These are phyloP conservation scores for Babylonia areolata DNA, from an alignment of 1,140 invertebrate species.

Conservation along the genomic window DNA sequence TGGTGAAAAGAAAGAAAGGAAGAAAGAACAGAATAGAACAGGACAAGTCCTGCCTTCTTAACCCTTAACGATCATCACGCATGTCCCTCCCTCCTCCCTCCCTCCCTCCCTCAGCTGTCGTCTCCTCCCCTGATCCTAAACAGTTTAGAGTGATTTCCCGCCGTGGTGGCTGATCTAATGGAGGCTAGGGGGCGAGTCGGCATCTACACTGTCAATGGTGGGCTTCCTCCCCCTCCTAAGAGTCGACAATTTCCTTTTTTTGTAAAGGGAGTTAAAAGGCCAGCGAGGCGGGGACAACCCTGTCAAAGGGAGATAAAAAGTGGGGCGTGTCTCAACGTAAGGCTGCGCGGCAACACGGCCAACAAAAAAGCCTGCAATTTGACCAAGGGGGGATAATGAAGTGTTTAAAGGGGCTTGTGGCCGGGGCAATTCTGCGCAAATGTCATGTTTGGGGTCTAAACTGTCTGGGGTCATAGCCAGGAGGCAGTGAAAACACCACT, in stretches of 20 bases:
- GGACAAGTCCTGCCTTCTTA: too few relatives aligned
- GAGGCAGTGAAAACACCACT: not conserved
- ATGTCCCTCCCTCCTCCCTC: not conserved
- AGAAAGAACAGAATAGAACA: too few relatives aligned
- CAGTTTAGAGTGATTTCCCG: conserved; percentile 19
- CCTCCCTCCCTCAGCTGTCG: not conserved
- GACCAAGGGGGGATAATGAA: not conserved
- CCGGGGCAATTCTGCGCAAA: not conserved
- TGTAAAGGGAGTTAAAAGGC: conserved; percentile 16
- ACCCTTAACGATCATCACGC: too few relatives aligned
- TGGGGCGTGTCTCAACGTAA: not conserved
- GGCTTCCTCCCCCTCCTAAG: not conserved
- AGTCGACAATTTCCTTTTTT: not conserved
- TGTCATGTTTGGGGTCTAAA: not conserved
- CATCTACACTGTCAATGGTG: not conserved
- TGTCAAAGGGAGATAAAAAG: not conserved
- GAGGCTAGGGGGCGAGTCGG: not conserved
- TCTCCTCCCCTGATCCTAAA: not conserved
- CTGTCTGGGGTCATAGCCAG: not conserved
- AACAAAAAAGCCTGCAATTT: not conserved
- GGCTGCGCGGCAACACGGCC: not conserved
- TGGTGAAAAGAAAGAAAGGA: too few relatives aligned
- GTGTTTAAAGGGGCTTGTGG: not conserved
- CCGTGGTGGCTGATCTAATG: conserved; percentile 4
- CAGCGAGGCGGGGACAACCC: conserved; percentile 12